Base-by-base conservation (phyloP, 2,797 vertebrate species). In the Neopelma chrysocephalum region DNA sequence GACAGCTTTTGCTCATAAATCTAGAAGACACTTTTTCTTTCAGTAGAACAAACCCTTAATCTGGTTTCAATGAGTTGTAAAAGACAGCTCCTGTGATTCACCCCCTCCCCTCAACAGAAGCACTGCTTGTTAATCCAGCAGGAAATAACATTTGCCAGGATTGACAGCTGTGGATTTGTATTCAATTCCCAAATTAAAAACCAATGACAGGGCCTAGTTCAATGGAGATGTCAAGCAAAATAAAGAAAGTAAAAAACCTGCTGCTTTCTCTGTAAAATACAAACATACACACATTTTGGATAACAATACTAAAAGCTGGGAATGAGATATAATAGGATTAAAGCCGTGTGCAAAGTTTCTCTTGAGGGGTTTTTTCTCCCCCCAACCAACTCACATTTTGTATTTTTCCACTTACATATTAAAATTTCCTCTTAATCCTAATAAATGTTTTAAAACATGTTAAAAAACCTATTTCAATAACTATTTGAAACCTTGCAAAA, bases 71-170 rank as follows among this genome's bases (percentile, higher is more conserved):
- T 96, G 87, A 95, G 89, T 69, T 90, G 87, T 71, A 92, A 96
- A 96, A 95, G 90, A 90, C 89, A 90, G 89, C 91, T 76, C 84
- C 93, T 90, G 65, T 92, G 94, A 97, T 97, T 96, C 96, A 75
- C 77, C 86, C 93, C 96, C 91, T 86, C 89, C 86, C 94, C 70
- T 94, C 86, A 95, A 94, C 96, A 97, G 95, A 96, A 97, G 93
- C 86, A 93, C 76, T 96, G 75, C 90, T 65, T 84, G 92, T 94
- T 98, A 98, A 97, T 98, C 97, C 97, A 96, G 94, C 98, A 98
- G 98, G 98, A 98, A 98, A 97, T 91, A 97, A 96, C 97, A 97
- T 97, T 98, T 98, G 98, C 96, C 97, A 81, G 96, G 96, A 97
- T 97, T 97, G 97, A 97, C 97, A 97, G 97, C 98, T 98, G 98